A percentile compares a stretch with the other conserved stretches of the same genome.
Evolutionary conservation across 2,888 invertebrate genomes (phyloP).

Genomic region (Celastrina argiolus): DNA sequence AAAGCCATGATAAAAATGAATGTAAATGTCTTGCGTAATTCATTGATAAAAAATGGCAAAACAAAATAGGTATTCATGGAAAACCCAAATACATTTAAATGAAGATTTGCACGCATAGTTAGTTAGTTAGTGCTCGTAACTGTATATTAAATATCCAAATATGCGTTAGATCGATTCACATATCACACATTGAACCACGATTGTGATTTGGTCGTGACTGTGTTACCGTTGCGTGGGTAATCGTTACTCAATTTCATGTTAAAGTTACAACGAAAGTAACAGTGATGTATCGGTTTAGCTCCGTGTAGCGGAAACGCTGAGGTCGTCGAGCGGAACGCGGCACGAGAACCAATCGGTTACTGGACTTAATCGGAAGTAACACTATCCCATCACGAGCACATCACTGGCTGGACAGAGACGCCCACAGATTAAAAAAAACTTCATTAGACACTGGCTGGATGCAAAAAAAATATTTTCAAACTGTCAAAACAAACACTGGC

Average conservation of each 20-base stretch:
- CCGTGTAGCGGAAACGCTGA: constrained; percentile 48
- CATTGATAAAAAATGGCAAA: too few relatives aligned
- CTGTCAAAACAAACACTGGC: constrained; percentile 25
- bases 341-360: constrained; percentile 42
- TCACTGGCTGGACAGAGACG: constrained; percentile 25
- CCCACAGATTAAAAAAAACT: not conserved
- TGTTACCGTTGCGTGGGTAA: constrained; percentile 54
- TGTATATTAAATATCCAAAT: not conserved
- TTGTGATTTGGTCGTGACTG: constrained; percentile 30
- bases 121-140: not conserved
- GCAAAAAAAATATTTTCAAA: constrained; percentile 29
- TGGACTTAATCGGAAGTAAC: constrained; percentile 37
- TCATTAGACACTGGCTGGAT: constrained; percentile 29
- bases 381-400: constrained; percentile 22
- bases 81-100: too few relatives aligned
- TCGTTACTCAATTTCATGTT: constrained; percentile 47
- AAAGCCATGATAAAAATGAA: too few relatives aligned
- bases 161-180: constrained; percentile 8
- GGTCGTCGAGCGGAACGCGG: constrained; percentile 47
- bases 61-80: too few relatives aligned
- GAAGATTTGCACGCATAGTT: too few relatives aligned
- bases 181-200: not conserved
- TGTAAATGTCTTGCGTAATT: too few relatives aligned
- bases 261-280: constrained; percentile 61
- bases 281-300: constrained; percentile 48